Evolutionary conservation across 2,797 vertebrate species (phyloP), one percentile per base, ranked within the genome.

Genomic region (Parauchenoglanis punctatus): DNA sequence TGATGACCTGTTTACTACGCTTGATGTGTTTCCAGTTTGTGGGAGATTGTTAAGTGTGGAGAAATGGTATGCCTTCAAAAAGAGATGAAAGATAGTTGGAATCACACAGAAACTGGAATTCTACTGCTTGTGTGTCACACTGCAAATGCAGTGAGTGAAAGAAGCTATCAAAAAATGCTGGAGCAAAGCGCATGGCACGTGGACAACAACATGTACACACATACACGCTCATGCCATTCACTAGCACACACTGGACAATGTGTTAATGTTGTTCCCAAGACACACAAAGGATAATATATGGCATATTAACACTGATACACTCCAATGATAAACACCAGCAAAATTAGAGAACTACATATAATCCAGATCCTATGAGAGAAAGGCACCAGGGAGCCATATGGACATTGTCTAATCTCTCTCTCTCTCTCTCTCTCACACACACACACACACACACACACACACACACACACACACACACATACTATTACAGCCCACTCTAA

Each of bases 301-400:
- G 23, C 35, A 67, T 54, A 82, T 28, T 70, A 46, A 58, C 46
- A 10, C 44, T 84, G 72, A 54, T 67, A 59, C 10, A 86, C 86
- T 89, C 91, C 88, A 90, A 85, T 88, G 91, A 89, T 85, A 25
- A 89, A 90, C 92, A 92, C 83, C 13, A 91, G 87, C 86, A 86
- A 82, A 63, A 82, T 83, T 56, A 58, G 4, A 78, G 31, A 35
- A 11, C 76, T 58, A 35, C 76, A 78, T 78, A 58, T 58, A 20
- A 58, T 78, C 76, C 18, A 58, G 6, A 76, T 54, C 73, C 73
- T 76, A 46, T 75, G 46, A 76, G 28, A 78, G 18, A 78, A 58
- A 78, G 75, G 10, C 28, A 78, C 28, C 10, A 77, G 28, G 28
- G 18, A 80, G 31, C 76, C 31, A 59, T 80, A 58, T 78, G 54